Conservation (phyloP, 2,888 invertebrate species). For the Brenthis ino region DNA sequence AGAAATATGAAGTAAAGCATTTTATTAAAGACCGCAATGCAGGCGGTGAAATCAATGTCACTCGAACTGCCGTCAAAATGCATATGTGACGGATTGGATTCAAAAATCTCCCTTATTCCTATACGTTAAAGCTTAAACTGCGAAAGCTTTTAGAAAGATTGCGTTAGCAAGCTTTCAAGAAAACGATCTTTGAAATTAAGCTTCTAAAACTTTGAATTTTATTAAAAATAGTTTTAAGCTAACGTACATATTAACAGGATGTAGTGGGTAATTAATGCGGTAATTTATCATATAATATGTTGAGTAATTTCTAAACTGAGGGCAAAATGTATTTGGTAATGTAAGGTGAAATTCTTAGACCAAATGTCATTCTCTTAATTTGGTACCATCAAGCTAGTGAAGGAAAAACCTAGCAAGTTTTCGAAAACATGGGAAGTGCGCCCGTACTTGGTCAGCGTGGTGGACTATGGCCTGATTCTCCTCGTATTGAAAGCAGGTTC, state of each 20-base stretch:
- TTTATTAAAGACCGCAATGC: constrained; percentile 21
- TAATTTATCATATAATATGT: neutral
- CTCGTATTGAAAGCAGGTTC: no score
- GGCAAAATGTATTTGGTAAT: no score
- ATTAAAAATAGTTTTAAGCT: neutral
- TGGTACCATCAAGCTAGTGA: no score
- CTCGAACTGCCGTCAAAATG: constrained; percentile 18
- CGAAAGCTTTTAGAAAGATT: neutral
- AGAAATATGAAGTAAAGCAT: constrained; percentile 13
- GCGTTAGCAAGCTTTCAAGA: constrained; percentile 8
- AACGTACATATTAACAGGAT: neutral
- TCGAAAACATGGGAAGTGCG: no score
- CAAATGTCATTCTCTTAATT: no score
- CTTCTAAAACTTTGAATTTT: constrained; percentile 4
- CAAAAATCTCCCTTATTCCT: constrained; percentile 3
- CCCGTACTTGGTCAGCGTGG: no score
- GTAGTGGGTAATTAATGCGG: neutral
- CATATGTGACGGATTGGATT: constrained; percentile 1
- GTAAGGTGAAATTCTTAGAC: no score
- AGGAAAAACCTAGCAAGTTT: no score
- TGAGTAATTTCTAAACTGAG: no score
- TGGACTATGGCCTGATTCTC: no score
- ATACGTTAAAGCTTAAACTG: neutral
- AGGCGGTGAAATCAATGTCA: constrained; percentile 21
- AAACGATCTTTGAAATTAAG: constrained; percentile 8